Evolutionary conservation across 2,888 invertebrate species (phyloP).

Genomic region (Agapostemon virescens): DNA sequence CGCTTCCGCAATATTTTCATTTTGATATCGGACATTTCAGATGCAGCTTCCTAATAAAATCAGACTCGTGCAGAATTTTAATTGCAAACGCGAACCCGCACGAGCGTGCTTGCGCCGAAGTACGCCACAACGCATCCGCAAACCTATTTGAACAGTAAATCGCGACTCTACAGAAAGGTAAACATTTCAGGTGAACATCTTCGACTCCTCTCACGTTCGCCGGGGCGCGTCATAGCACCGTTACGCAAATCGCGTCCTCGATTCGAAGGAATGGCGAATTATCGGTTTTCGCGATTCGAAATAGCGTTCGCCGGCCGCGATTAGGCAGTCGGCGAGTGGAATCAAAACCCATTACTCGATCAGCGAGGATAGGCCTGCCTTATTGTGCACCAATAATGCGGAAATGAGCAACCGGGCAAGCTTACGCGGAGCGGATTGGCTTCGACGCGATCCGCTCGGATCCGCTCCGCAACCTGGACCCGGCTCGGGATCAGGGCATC

Average conservation of each 20-base stretch:
- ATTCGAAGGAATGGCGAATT: conserved; percentile 29
- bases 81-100: too few species aligned
- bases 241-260: conserved; percentile 37
- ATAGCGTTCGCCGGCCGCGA: conserved; percentile 47
- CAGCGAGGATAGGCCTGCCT: conserved; percentile 30
- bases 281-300: conserved; percentile 40
- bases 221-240: conserved; percentile 12
- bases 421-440: conserved; percentile 37
- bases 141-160: background rate
- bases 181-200: conserved; percentile 6
- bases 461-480: conserved; percentile 9
- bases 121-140: background rate
- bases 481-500: conserved; percentile 16
- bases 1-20: too few species aligned
- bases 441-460: conserved; percentile 11
- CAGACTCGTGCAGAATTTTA: too few species aligned
- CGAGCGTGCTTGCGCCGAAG: too few species aligned
- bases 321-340: conserved; percentile 22
- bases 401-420: conserved; percentile 43
- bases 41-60: too few species aligned
- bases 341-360: conserved; percentile 55
- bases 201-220: conserved; percentile 15
- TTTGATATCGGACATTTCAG: too few species aligned
- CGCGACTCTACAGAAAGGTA: background rate
- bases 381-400: conserved; percentile 48